These are phyloP conservation scores for Phocoena sinus DNA, from an alignment of 2,113 vertebrate species.

Conservation along the genomic window DNA sequence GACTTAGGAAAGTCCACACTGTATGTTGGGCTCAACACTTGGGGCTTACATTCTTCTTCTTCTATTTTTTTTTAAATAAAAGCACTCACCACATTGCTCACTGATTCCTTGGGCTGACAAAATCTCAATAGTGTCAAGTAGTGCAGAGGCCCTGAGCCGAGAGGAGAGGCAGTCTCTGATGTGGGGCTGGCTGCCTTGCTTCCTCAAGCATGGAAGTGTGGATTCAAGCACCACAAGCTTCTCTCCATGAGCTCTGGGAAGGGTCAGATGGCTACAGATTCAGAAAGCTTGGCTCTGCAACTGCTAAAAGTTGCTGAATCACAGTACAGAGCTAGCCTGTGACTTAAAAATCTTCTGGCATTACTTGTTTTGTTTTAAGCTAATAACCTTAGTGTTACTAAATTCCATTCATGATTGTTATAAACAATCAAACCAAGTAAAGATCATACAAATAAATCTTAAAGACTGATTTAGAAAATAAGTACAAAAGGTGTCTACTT, in stretches of 20 bases:
- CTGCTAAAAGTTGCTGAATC: conserved; percentile 65
- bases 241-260: not conserved
- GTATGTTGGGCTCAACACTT: not conserved
- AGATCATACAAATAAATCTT: conserved; percentile 66
- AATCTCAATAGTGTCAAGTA: not conserved
- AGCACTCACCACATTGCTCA: not conserved
- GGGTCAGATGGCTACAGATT: not conserved
- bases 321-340: conserved; percentile 59
- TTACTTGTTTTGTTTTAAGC: conserved; percentile 53
- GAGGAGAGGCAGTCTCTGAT: not conserved
- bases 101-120: conserved; percentile 18
- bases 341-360: conserved; percentile 62
- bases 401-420: conserved; percentile 66
- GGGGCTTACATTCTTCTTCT: not conserved
- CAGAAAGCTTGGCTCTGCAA: conserved; percentile 40
- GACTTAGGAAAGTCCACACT: not conserved
- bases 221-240: not conserved
- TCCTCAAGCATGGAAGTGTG: not conserved
- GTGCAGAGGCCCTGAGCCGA: not conserved
- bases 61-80: not conserved
- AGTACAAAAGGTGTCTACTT: not conserved
- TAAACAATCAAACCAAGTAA: conserved; percentile 58
- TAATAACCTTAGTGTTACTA: conserved; percentile 47
- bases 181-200: not conserved
- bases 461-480: conserved; percentile 58